Base-by-base conservation (phyloP, 2,113 vertebrate genomes). In the Crotalus tigris region DNA sequence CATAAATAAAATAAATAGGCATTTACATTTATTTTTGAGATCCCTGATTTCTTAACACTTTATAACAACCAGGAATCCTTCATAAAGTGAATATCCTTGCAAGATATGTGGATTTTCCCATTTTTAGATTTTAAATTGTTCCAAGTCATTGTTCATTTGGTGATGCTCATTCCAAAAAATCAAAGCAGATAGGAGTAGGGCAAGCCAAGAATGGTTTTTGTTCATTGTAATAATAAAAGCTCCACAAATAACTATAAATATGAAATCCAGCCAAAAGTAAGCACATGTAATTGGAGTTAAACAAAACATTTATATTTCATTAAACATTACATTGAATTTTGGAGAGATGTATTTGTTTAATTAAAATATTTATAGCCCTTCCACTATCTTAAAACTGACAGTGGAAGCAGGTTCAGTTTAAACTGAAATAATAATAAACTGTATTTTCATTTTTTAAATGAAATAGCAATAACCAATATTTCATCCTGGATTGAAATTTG, bases 1-100 rank as follows among this genome's bases (percentile, higher is more conserved):
- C 88, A 86, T 93, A 93, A 93, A 90, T 93, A 85, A 93, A 92
- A 85, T 85, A 90, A 85, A 86, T 55, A 90, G 88, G 44, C 26
- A 23, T 93, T 55, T 90, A 29, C 6, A 85, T 81, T 81, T 81
- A 57, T 88, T 59, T 90, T 90, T 11, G 29, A 59, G 69, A 57
- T 61, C 10, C 54, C 26, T 33, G 54, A 85, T 93, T 85, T 93
- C 88, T 86, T 51, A 90, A 85, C 54, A 75, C 54, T 58, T 92
- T 85, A 54, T 85, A 44, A 89, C 88, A 92, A 69, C 69, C 59
- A 90, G 39, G 51, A 33, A 75, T 90, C 29, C 23, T 90, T 90
- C 29, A 33, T 69, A 90, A 85, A 92, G 69, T 92, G 88, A 61
- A 85, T 90, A 59, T 59, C 39, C 44, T 90, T 39, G 26, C 29